Conservation (phyloP, 53 echinoderm and acorn worm genomes). For the Pentamera pediparva region DNA sequence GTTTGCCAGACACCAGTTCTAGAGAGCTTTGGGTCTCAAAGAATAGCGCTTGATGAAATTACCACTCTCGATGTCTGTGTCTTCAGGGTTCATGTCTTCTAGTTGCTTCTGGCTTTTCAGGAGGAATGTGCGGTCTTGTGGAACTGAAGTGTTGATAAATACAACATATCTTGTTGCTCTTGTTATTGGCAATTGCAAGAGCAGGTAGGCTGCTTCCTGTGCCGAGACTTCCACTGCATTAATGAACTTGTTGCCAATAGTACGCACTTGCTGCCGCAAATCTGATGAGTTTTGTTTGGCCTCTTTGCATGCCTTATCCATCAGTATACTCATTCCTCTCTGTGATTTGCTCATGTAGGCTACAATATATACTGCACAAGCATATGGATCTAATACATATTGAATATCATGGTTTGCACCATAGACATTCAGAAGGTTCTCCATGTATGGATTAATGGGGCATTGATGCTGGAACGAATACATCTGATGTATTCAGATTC, state of each 20-base stretch:
- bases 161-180: constrained; percentile 10
- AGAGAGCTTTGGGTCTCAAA: background rate
- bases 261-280: constrained; percentile 1
- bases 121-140: constrained; percentile 17
- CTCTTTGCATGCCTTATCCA: constrained; percentile 37
- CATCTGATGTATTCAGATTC: constrained; percentile 24
- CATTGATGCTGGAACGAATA: constrained; percentile 10
- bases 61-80: constrained; percentile 14
- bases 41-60: constrained; percentile 18
- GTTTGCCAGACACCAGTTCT: constrained; percentile 34
- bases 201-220: constrained; percentile 32
- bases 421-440: constrained; percentile 12
- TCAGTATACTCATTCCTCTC: constrained; percentile 33
- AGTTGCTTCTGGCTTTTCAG: constrained; percentile 10
- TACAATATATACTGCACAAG: constrained; percentile 45
- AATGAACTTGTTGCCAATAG: constrained; percentile 29
- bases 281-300: constrained; percentile 2
- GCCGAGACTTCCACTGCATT: constrained; percentile 34
- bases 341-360: constrained; percentile 50
- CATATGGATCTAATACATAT: constrained; percentile 30
- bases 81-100: constrained; percentile 17
- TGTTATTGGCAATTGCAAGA: constrained; percentile 41
- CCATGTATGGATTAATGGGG: constrained; percentile 40
- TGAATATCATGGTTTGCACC: constrained; percentile 43
- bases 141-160: constrained; percentile 26